phyloP scores from a whole-genome alignment of 2,888 invertebrate species.

The Andrena hattorfiana region DNA sequence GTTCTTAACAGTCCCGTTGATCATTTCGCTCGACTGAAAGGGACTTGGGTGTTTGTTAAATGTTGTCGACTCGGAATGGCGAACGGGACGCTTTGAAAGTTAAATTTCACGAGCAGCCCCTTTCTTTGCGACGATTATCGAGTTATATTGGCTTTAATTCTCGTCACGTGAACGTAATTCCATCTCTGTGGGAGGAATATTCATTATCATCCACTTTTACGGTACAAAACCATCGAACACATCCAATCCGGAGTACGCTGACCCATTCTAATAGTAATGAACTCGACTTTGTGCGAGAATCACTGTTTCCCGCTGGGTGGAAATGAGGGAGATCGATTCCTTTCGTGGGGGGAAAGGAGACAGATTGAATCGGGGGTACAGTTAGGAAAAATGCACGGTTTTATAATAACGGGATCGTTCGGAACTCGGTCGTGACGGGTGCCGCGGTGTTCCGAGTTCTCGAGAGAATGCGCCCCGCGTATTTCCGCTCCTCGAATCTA shows the following conservation, averaged over 20 bases:
- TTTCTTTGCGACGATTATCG: conserved; percentile 20
- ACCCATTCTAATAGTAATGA: not conserved
- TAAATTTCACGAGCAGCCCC: conserved; percentile 22
- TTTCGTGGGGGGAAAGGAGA: not conserved
- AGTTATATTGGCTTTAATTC: conserved; percentile 16
- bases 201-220: not conserved
- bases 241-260: not conserved
- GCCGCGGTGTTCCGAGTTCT: conserved; percentile 29
- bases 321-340: not conserved
- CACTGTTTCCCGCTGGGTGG: not conserved
- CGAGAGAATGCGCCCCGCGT: conserved; percentile 49
- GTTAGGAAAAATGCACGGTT: conserved; percentile 23
- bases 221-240: not conserved
- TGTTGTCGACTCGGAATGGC: conserved; percentile 29
- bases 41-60: conserved; percentile 52
- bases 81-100: conserved; percentile 40
- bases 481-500: conserved; percentile 52
- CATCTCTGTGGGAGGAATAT: not conserved
- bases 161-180: not conserved
- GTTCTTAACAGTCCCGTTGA: conserved; percentile 33
- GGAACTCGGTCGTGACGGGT: conserved; percentile 25
- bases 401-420: conserved; percentile 47
- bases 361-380: conserved; percentile 12
- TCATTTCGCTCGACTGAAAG: conserved; percentile 36
- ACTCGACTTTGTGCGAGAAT: not conserved